A percentile compares a stretch with the other conserved stretches of the same genome.
Conservation (phyloP, 2,888 invertebrate species). For the Conus canariensis region DNA sequence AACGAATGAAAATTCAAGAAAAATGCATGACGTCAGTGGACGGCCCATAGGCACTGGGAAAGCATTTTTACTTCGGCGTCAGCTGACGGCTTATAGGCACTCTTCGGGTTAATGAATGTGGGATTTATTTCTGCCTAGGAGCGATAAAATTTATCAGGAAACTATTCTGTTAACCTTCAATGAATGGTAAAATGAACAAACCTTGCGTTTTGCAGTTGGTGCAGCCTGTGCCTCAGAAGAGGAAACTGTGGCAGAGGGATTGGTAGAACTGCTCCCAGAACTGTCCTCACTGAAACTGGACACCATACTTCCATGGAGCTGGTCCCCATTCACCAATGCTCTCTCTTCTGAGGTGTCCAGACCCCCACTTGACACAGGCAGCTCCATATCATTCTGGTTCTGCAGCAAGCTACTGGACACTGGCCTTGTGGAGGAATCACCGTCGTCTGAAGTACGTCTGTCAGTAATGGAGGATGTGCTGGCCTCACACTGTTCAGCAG, state of each 20-base stretch:
- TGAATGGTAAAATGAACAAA: not conserved
- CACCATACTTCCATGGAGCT: conserved; percentile 19
- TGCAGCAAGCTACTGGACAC: conserved; percentile 14
- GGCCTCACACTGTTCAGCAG: conserved; percentile 31
- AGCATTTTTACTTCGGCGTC: too few relatives aligned
- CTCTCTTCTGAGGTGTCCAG: not conserved
- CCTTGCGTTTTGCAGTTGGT: conserved; percentile 50
- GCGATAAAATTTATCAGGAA: too few relatives aligned
- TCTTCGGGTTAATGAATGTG: too few relatives aligned
- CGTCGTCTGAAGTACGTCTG: not conserved
- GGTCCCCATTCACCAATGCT: conserved; percentile 22
- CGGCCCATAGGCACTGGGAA: too few relatives aligned
- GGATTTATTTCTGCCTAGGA: too few relatives aligned
- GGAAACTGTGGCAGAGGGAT: conserved; percentile 43
- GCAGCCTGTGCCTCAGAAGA: conserved; percentile 45
- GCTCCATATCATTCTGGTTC: conserved; percentile 8
- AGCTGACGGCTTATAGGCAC: too few relatives aligned
- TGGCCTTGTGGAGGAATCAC: not conserved
- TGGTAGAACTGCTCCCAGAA: not conserved
- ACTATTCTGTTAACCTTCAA: too few relatives aligned
- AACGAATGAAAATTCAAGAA: too few relatives aligned
- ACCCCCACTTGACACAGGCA: conserved; percentile 28
- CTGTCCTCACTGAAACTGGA: conserved; percentile 38
- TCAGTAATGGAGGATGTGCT: not conserved
- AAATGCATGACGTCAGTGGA: too few relatives aligned